Conservation (phyloP, 2,797 vertebrate genomes). For the Oceanodroma leucorhoa region DNA sequence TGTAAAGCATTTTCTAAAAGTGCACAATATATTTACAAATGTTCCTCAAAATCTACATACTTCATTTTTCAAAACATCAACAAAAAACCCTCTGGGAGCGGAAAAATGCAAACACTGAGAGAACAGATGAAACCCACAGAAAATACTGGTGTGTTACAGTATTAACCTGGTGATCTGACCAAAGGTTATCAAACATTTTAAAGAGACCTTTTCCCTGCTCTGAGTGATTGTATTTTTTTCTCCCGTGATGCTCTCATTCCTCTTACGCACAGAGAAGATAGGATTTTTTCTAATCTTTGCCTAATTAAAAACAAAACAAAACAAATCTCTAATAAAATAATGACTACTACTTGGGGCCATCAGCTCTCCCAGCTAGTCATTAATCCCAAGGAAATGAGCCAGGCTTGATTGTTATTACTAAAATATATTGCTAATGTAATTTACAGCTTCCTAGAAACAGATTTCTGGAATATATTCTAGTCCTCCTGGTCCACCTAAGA, state of each 20-base stretch:
- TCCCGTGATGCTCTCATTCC: background rate
- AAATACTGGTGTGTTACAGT: background rate
- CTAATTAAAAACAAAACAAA: slow-evolving; percentile 71
- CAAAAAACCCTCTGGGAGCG: background rate
- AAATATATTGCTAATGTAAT: slow-evolving; percentile 56
- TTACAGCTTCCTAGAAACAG: slow-evolving; percentile 58
- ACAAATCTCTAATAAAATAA: slow-evolving; percentile 68
- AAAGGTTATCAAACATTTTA: background rate
- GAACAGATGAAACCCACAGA: background rate
- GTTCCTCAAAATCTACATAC: background rate
- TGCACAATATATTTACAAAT: background rate
- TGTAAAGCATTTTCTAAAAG: background rate
- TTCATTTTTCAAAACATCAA: slow-evolving; percentile 22
- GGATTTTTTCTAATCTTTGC: slow-evolving; percentile 50
- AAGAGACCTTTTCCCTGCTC: background rate
- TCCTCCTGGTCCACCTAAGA: background rate
- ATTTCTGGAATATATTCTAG: slow-evolving; percentile 46
- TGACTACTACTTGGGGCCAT: slow-evolving; percentile 61
- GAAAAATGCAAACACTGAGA: background rate
- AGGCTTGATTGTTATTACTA: slow-evolving; percentile 57
- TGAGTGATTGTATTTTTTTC: background rate
- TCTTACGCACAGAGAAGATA: background rate
- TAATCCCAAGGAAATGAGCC: slow-evolving; percentile 67
- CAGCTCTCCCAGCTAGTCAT: slow-evolving; percentile 65
- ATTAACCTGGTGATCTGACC: background rate